A percentile compares a stretch with the other conserved stretches of the same genome.
phyloP scores from a whole-genome alignment of 2,888 invertebrate species.

The Meiosimyza platycephala region DNA sequence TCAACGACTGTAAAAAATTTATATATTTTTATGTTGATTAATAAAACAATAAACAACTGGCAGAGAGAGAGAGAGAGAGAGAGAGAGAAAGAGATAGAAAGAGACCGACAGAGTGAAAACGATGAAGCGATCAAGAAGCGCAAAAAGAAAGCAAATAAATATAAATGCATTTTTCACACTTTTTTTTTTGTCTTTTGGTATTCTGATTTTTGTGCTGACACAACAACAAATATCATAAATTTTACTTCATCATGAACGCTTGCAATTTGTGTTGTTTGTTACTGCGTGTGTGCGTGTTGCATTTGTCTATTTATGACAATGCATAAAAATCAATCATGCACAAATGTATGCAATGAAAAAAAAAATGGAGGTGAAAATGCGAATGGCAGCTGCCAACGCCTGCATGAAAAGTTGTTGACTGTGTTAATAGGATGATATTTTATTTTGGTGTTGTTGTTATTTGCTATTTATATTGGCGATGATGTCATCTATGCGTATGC shows the following conservation, averaged over 20 bases:
- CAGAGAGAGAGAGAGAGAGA: too few species aligned
- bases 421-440: constrained; percentile 11
- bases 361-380: not conserved
- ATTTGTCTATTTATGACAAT: not conserved
- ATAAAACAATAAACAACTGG: constrained; percentile 18
- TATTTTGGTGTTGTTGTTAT: not conserved
- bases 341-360: not conserved
- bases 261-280: not conserved
- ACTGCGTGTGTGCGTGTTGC: constrained; percentile 6
- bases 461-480: not conserved
- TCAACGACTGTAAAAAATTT: not conserved
- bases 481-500: not conserved
- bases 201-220: not conserved
- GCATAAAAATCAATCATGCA: constrained; percentile 32
- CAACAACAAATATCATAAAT: not conserved
- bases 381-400: not conserved
- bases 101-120: too few species aligned
- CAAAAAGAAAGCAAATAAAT: constrained; percentile 15
- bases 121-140: not conserved
- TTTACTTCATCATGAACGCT: not conserved
- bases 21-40: constrained; percentile 1
- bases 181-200: too few species aligned
- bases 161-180: not conserved
- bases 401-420: constrained; percentile 10
- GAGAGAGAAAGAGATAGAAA: too few species aligned